These are phyloP conservation scores for Clunio marinus DNA, from an alignment of 2,888 invertebrate species.

Conservation along the genomic window DNA sequence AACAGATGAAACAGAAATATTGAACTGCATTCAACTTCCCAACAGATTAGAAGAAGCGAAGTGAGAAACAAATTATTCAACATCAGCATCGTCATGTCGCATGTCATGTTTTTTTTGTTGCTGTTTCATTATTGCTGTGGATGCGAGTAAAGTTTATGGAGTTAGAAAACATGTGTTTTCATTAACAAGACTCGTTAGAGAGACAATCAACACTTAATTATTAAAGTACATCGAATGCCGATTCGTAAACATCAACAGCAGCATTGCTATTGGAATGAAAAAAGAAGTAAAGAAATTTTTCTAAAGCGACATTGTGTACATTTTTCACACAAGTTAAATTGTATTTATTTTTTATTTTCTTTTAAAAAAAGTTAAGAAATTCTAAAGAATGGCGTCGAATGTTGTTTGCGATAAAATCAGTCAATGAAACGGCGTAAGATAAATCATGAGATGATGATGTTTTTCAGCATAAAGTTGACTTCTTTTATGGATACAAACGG, in stretches of 20 bases:
- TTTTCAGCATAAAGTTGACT: no score
- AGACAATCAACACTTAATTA: background rate
- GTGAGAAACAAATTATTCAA: background rate
- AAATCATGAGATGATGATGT: background rate
- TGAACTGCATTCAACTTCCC: background rate
- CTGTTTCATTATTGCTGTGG: background rate
- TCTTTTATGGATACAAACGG: background rate
- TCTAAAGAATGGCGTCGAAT: no score
- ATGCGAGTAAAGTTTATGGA: background rate
- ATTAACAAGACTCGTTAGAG: background rate
- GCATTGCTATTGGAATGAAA: no score
- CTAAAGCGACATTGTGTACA: no score
- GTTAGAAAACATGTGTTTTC: background rate
- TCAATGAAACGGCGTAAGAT: background rate
- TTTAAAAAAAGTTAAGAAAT: no score
- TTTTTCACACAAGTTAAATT: no score
- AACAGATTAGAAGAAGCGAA: background rate
- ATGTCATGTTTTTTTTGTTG: constrained; percentile 21
- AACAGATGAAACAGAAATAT: background rate
- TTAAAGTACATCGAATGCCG: background rate
- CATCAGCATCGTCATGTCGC: background rate
- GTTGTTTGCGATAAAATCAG: no score
- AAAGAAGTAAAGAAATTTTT: no score
- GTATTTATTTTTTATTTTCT: no score
- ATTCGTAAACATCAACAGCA: no score